Base-by-base conservation (phyloP, 2,888 invertebrate species). In the Tyria jacobaeae region DNA sequence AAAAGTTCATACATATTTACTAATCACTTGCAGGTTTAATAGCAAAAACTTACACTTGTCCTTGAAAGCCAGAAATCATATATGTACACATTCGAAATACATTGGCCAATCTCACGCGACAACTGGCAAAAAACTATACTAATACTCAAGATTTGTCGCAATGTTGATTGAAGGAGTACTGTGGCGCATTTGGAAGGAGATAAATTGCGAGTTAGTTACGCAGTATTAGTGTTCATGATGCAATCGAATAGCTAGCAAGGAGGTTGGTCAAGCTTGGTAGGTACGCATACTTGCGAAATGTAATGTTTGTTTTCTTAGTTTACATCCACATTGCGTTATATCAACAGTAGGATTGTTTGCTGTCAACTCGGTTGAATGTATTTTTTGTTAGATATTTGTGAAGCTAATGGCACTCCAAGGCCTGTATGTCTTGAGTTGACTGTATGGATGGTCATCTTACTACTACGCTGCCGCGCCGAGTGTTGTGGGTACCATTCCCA, bases 221-320 rank as follows among this genome's bases (percentile, higher is more conserved):
- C 54, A 64, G 57, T 55, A 54, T 17, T 64, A 69, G 66, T 71
- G 60, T 53, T 35, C 47, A 54, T 79, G 75, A 65, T 53, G 77
- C 71, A 77, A 79, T 70, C 62, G 52, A 31, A 70, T 72, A 59
- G 64, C 70, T 69, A 52, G 71, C 51, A 60, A 62, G 65, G 52
- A 59, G 54, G 62, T 71, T 64, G 70, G 71, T 66, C 73, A 71
- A 76, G 71, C 58, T 58, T 56, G 54, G 53, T 54, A 54, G 54
- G 53, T 54, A 54, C n/a, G 37, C 39, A 39, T 17, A 12, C 14
- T 78, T 78, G 70, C 70, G 70, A 75, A 70, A 78, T 47, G 2
- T 56, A 57, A 57, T 68, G 53, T 74, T 73, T 68, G 53, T 74
- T 73, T 64, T 74, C 71, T 71, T 21, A 60, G 66, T 66, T 64